Base-by-base conservation (phyloP, 2,113 vertebrate species). In the Tyto alba region DNA sequence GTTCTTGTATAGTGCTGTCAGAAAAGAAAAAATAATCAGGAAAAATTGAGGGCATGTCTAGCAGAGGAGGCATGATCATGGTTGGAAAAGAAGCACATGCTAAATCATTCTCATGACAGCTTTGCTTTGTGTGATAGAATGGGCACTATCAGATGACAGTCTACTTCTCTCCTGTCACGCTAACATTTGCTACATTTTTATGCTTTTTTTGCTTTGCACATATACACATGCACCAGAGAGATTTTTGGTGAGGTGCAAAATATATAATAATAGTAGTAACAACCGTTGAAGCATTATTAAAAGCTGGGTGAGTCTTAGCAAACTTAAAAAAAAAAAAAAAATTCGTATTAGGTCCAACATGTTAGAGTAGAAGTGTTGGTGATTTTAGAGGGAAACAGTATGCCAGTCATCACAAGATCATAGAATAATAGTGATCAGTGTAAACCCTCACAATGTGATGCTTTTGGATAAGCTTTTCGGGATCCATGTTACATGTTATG, bases 121-220 rank as follows among this genome's bases (percentile, higher is more conserved):
- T 89, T 93, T 95, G 91, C 91, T 91, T 76, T 93, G 79, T 88
- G 79, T 88, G 79, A 91, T 77, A 47, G 91, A 91, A 77, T 72
- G 79, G 94, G 75, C 68, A 57, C 69, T 89, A 48, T 93, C 48
- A 13, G 75, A 10, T 85, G 79, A 47, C 73, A 76, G 41, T 76
- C 79, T 60, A 4, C 66, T 81, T 76, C 83, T 74, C 63, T 88
- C 41, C 79, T 43, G 29, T 50, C 69, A 14, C 17, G 57, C 74
- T 59, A 74, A 55, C 50, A 4, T 62, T 50, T 60, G 36, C 68
- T 76, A 3, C 16, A 4, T 56, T 57, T 59, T 59, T 27, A n/a
- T 63, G 79, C 30, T 68, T 38, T 50, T 56, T 55, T 67, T 47
- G 64, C 53, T 78, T 91, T 68, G 55, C 53, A 23, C 36, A 7